Conservation (phyloP, 2,888 invertebrate genomes). For the Eilema sororculum region DNA sequence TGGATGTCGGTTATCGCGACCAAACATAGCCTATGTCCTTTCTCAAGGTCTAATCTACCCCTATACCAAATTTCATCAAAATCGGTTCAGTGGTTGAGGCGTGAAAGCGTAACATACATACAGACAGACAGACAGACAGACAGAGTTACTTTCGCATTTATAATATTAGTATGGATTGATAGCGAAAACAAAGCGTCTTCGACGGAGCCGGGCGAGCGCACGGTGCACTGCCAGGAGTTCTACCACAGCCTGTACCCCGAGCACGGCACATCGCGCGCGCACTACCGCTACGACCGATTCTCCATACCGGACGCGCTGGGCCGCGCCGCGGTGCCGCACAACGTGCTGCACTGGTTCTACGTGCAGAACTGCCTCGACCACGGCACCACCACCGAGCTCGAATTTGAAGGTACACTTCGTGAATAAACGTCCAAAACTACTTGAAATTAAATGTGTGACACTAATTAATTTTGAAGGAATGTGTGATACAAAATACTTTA, state of each 20-base stretch:
- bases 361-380: conserved; percentile 67
- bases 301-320: conserved; percentile 57
- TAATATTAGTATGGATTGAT: conserved; percentile 1
- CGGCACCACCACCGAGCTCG: conserved; percentile 50
- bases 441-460: too few species aligned
- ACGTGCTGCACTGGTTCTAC: conserved; percentile 72
- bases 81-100: neutral
- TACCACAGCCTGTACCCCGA: conserved; percentile 72
- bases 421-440: too few species aligned
- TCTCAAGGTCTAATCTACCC: too few species aligned
- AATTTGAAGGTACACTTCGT: conserved; percentile 56
- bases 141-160: too few species aligned
- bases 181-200: conserved; percentile 50
- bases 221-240: conserved; percentile 71
- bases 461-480: too few species aligned
- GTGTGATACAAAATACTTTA: too few species aligned
- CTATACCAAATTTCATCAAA: neutral
- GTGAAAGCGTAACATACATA: neutral
- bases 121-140: too few species aligned
- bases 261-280: conserved; percentile 48
- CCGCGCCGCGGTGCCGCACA: conserved; percentile 50
- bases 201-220: conserved; percentile 48
- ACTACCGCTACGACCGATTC: conserved; percentile 75
- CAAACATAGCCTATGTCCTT: too few species aligned
- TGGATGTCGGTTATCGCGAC: too few species aligned